Evolutionary conservation across 92 coral and sea anemone species (phyloP).

Genomic region (Zoanthus gigantus): DNA sequence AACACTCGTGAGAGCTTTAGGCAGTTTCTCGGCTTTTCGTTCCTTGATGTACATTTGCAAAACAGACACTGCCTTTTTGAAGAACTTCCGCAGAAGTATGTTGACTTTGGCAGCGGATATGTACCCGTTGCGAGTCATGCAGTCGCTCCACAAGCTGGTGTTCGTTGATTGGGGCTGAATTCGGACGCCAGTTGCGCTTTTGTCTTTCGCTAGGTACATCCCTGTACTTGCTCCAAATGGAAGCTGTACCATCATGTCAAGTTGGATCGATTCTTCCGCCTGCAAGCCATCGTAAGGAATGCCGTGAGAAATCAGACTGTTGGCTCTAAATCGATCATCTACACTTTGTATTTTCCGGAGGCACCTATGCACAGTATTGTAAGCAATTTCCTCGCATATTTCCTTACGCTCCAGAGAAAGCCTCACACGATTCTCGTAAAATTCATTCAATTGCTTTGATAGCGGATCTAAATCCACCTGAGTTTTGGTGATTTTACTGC

Average conservation of each 20-base stretch:
- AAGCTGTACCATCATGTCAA: constrained; percentile 97
- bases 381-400: constrained; percentile 98
- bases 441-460: constrained; percentile 85
- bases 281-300: constrained; percentile 98
- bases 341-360: constrained; percentile 95
- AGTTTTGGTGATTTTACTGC: constrained; percentile 89
- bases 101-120: constrained; percentile 95
- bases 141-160: constrained; percentile 89
- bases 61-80: constrained; percentile 91
- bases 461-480: constrained; percentile 89
- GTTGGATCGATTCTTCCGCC: constrained; percentile 94
- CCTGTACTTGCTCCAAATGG: constrained; percentile 93
- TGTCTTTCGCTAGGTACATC: constrained; percentile 87
- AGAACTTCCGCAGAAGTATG: constrained; percentile 84
- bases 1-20: constrained; percentile 86
- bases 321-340: constrained; percentile 94
- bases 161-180: constrained; percentile 93
- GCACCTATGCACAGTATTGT: constrained; percentile 87
- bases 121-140: constrained; percentile 92
- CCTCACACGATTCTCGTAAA: constrained; percentile 97
- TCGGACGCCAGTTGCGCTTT: constrained; percentile 82
- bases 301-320: constrained; percentile 95
- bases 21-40: constrained; percentile 81
- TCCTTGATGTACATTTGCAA: constrained; percentile 85
- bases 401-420: constrained; percentile 93